Evolutionary conservation across 2,113 vertebrate species (phyloP), one percentile per base, ranked within the genome.

Genomic region (Cheilinus undulatus): DNA sequence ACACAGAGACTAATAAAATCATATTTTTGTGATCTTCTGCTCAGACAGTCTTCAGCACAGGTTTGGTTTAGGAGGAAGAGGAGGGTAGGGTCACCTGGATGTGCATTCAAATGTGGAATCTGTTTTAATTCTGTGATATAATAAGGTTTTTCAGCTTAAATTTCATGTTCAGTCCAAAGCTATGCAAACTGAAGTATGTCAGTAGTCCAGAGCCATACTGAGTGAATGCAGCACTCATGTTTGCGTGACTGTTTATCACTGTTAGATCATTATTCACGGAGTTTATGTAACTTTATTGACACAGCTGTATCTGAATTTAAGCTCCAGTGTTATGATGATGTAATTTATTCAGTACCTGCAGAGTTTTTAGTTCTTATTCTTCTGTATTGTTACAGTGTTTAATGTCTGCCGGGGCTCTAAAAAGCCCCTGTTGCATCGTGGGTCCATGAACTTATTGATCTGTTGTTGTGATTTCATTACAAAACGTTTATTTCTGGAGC

Each of bases 401-500:
- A 3, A 38, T n/a, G 32, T 15, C 11, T 15, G 26, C 20, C 11
- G 17, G 10, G 3, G 42, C 11, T 9, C 32, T 9, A 5, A n/a
- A 19, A 23, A 7, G 42, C 24, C 32, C 17, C 34, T 38, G 0
- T 83, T 80, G 74, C 65, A 63, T 77, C 76, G 83, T 52, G 24
- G 0, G 19, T 76, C 63, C 70, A 84, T 86, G 78, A 78, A 69
- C 67, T 81, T 75, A 84, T 81, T 80, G 80, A 79, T 46, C 20
- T 24, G 26, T 27, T 42, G 14, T 40, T 22, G 30, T 42, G 34
- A 63, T 57, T 57, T 59, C 2, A 78, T 48, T 57, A 13, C 9
- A 24, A 61, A 71, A 68, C 76, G 15, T 67, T 57, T 54, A 71
- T 62, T 67, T 67, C 27, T 24, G 63, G 64, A 65, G 53, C 65